Evolutionary conservation across 2,113 vertebrate genomes (phyloP).

Genomic region (Chionodraco myersi): DNA sequence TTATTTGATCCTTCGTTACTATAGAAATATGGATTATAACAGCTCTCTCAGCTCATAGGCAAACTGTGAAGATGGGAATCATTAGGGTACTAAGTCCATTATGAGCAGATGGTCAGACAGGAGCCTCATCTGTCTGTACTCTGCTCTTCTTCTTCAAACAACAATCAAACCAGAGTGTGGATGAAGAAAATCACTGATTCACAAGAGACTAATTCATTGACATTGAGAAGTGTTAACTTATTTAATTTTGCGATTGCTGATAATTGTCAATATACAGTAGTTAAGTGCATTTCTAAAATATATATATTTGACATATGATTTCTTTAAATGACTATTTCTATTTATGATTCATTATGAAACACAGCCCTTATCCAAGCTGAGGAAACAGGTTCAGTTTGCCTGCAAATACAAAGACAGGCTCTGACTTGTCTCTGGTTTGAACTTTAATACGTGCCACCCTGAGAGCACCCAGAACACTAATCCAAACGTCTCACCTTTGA

Average conservation of each 20-base stretch:
- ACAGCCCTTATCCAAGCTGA: too few species aligned
- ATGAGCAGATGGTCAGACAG: not conserved
- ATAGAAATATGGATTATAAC: not conserved
- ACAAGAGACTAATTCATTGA: too few species aligned
- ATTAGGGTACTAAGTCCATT: too few species aligned
- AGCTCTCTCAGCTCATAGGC: too few species aligned
- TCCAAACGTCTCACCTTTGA: constrained; percentile 27
- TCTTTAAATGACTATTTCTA: too few species aligned
- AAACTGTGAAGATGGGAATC: not conserved
- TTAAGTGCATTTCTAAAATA: too few species aligned
- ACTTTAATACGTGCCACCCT: constrained; percentile 29
- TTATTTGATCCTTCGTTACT: not conserved
- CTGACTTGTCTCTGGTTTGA: not conserved
- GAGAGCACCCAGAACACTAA: constrained; percentile 31
- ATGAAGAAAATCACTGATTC: not conserved
- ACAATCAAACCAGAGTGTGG: constrained; percentile 11
- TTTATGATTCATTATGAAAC: too few species aligned
- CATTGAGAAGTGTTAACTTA: too few species aligned
- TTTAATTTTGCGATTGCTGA: too few species aligned
- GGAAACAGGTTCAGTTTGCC: too few species aligned
- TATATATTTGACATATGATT: too few species aligned
- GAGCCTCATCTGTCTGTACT: not conserved
- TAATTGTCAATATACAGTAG: too few species aligned
- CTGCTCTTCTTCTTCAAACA: not conserved
- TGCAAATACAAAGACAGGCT: constrained; percentile 1